A percentile compares a stretch with the other conserved stretches of the same genome.
Evolutionary conservation across 1,140 invertebrate species (phyloP).

Genomic region (Ectropis grisescens): DNA sequence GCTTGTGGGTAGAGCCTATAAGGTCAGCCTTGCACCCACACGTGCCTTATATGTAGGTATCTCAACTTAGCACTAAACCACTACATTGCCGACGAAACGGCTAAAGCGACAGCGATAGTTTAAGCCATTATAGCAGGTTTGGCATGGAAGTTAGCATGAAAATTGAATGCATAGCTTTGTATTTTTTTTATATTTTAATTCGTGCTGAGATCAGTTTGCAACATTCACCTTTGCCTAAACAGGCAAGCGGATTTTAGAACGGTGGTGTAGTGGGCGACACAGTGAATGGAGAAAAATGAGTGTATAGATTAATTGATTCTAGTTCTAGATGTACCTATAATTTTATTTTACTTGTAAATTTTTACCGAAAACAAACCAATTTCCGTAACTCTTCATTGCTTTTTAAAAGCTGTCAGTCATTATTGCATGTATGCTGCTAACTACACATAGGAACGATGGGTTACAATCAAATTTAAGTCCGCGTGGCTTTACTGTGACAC

Average conservation of each 20-base stretch:
- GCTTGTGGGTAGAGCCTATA: slow-evolving; percentile 53
- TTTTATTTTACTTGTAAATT: no score
- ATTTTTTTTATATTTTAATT: slow-evolving; percentile 10
- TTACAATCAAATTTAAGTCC: no score
- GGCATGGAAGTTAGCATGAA: no score
- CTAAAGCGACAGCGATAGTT: slow-evolving; percentile 9
- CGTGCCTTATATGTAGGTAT: slow-evolving; percentile 55
- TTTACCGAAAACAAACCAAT: no score
- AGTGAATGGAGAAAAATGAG: slow-evolving; percentile 25
- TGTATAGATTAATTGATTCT: no score
- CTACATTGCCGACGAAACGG: slow-evolving; percentile 2
- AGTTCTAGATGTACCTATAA: no score
- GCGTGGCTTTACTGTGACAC: no score
- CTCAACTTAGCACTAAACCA: slow-evolving; percentile 39
- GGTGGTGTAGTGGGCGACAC: slow-evolving; percentile 50
- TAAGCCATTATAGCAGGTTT: background rate
- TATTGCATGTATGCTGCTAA: no score
- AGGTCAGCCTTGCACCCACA: slow-evolving; percentile 68
- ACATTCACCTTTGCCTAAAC: slow-evolving; percentile 68
- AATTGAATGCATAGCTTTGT: background rate
- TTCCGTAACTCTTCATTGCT: no score
- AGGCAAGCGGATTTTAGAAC: slow-evolving; percentile 63
- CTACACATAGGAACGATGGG: no score
- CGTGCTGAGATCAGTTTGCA: slow-evolving; percentile 24
- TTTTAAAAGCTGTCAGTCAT: no score